A percentile compares a stretch with the other conserved stretches of the same genome.
Evolutionary conservation across 2,113 vertebrate genomes (phyloP).

Genomic region (Anarhynchus alexandrinus): DNA sequence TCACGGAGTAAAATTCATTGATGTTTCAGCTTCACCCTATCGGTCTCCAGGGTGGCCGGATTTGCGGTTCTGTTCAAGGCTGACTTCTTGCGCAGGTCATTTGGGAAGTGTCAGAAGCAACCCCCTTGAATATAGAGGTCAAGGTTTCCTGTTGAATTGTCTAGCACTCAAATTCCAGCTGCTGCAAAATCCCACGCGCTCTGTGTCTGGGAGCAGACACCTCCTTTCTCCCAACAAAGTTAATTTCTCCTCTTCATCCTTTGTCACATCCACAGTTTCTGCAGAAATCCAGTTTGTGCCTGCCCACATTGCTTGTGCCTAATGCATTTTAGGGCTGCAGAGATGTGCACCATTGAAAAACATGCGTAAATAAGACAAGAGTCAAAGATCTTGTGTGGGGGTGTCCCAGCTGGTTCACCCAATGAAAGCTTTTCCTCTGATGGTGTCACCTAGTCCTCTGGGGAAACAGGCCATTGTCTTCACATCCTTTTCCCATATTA

Average conservation of each 20-base stretch:
- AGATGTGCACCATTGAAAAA: not conserved
- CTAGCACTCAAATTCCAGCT: not conserved
- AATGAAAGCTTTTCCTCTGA: not conserved
- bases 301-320: not conserved
- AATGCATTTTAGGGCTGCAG: not conserved
- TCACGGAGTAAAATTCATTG: accelerated
- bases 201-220: not conserved
- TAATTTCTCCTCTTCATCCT: not conserved
- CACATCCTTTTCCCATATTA: not conserved
- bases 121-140: not conserved
- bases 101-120: not conserved
- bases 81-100: not conserved
- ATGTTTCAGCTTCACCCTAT: not conserved
- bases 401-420: not conserved
- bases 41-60: not conserved
- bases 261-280: not conserved
- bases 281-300: not conserved
- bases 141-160: not conserved
- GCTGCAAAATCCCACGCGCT: not conserved
- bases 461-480: not conserved
- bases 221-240: not conserved
- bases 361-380: accelerated
- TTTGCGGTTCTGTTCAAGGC: not conserved
- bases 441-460: not conserved
- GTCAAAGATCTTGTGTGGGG: not conserved